Evolutionary conservation across 2,113 vertebrate genomes (phyloP).

Genomic region (Parotia lawesii): DNA sequence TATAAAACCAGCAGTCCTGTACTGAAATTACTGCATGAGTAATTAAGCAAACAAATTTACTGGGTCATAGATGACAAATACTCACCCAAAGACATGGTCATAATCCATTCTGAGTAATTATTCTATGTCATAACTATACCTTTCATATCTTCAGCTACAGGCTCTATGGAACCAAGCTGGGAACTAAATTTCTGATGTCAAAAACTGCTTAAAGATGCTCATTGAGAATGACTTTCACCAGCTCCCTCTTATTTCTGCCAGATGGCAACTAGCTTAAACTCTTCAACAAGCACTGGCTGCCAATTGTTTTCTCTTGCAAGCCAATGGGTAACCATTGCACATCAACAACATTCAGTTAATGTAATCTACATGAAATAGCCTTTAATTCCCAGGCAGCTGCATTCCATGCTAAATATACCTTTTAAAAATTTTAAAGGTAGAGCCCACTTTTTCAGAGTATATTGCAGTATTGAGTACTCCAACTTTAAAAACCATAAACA

Average conservation of each 20-base stretch:
- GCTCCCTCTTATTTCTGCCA: conserved; percentile 11
- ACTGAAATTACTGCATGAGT: background rate
- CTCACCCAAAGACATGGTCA: background rate
- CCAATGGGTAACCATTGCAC: background rate
- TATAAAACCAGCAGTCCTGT: background rate
- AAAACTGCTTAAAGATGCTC: background rate
- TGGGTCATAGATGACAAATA: background rate
- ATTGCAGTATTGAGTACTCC: background rate
- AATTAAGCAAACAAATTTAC: background rate
- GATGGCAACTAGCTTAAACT: background rate
- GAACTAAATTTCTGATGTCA: conserved; percentile 12
- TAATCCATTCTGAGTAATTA: background rate
- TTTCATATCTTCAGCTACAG: background rate
- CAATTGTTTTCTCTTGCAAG: background rate
- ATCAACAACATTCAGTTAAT: background rate
- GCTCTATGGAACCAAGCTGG: background rate
- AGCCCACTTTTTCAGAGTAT: background rate
- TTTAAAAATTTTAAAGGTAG: background rate
- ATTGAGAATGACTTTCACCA: conserved; percentile 9
- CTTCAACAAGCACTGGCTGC: background rate
- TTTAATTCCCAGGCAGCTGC: background rate
- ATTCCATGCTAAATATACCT: background rate
- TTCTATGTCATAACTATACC: background rate
- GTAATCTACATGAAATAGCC: background rate
- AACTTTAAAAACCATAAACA: background rate